Evolutionary conservation across 2,113 vertebrate genomes (phyloP).

Genomic region (Heliornis fulica): DNA sequence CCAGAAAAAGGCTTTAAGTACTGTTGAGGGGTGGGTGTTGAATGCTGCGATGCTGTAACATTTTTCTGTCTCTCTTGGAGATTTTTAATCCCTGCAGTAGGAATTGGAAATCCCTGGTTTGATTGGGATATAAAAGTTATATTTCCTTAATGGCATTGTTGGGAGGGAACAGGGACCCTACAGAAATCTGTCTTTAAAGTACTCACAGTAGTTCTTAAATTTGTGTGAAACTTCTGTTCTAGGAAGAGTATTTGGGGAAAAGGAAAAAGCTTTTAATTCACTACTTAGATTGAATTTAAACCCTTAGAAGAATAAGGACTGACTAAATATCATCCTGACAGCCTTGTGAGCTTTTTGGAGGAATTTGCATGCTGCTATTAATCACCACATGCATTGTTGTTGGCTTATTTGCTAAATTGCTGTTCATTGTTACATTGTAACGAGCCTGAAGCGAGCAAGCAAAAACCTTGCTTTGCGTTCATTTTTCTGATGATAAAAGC

Average conservation of each 20-base stretch:
- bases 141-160: background rate
- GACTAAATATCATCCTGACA: background rate
- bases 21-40: background rate
- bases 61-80: background rate
- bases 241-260: background rate
- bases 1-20: background rate
- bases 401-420: background rate
- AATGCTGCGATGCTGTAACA: background rate
- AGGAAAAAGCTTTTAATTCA: background rate
- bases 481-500: background rate
- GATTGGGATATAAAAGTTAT: background rate
- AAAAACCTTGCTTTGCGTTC: background rate
- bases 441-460: background rate
- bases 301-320: background rate
- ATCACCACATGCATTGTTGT: background rate
- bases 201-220: background rate
- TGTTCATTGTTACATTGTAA: background rate
- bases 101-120: background rate
- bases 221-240: background rate
- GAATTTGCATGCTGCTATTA: background rate
- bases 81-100: background rate
- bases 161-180: background rate
- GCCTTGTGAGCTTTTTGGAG: background rate
- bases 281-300: background rate
- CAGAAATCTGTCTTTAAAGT: background rate